These are phyloP conservation scores for Sminthopsis crassicaudata DNA, from an alignment of 2,113 vertebrate genomes.

Conservation along the genomic window DNA sequence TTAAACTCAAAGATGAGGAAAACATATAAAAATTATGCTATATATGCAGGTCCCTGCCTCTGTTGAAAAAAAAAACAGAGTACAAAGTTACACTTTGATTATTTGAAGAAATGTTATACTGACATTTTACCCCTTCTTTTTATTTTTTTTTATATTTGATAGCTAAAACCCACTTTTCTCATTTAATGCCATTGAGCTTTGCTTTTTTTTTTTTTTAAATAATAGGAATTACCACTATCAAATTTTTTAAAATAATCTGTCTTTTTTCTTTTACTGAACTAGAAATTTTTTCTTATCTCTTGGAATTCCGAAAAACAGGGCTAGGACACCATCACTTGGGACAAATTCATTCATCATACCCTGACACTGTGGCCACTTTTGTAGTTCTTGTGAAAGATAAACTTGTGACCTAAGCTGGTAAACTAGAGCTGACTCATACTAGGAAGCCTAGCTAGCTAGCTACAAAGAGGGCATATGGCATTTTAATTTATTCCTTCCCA, in stretches of 20 bases:
- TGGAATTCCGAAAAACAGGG: slow-evolving; percentile 72
- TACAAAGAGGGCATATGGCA: slow-evolving; percentile 73
- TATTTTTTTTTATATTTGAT: not conserved
- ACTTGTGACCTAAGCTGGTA: slow-evolving; percentile 78
- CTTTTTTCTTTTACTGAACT: slow-evolving; percentile 37
- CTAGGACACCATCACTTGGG: slow-evolving; percentile 53
- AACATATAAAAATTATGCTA: not conserved
- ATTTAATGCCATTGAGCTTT: slow-evolving; percentile 27
- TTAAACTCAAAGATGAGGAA: not conserved
- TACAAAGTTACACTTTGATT: not conserved
- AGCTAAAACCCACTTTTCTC: slow-evolving; percentile 28
- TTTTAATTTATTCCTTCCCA: slow-evolving; percentile 80
- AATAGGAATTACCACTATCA: slow-evolving; percentile 52
- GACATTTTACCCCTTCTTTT: slow-evolving; percentile 16
- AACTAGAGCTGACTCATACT: slow-evolving; percentile 69
- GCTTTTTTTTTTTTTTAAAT: slow-evolving; percentile 23
- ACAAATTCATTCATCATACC: slow-evolving; percentile 69
- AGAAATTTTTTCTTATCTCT: slow-evolving; percentile 68
- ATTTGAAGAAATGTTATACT: not conserved
- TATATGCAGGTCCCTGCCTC: not conserved
- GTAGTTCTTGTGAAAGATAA: slow-evolving; percentile 78
- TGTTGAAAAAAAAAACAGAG: not conserved
- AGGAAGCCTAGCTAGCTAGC: slow-evolving; percentile 60
- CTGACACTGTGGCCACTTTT: slow-evolving; percentile 61
- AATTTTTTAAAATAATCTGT: slow-evolving; percentile 57